phyloP scores from a whole-genome alignment of 92 coral and sea anemone species.

The Parazoanthus swiftii region DNA sequence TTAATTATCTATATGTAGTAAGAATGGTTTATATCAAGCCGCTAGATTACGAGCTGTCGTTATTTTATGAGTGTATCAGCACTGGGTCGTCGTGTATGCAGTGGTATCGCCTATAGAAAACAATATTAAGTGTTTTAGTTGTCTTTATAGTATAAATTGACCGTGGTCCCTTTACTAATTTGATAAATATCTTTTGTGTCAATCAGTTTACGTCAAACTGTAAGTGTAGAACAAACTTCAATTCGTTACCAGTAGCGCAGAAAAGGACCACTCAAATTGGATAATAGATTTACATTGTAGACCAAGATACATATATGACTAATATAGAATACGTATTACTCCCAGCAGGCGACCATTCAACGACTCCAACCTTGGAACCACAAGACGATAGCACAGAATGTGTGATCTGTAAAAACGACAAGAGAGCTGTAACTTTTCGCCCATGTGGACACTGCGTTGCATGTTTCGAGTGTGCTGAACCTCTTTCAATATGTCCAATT shows the following conservation, averaged over 20 bases:
- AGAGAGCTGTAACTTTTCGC: background rate
- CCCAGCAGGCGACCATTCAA: background rate
- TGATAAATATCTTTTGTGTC: too few species aligned
- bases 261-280: background rate
- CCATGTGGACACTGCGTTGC: background rate
- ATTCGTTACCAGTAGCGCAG: background rate
- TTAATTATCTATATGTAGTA: too few species aligned
- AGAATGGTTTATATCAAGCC: too few species aligned
- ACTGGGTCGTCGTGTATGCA: too few species aligned
- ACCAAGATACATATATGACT: background rate
- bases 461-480: background rate
- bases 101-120: too few species aligned
- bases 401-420: background rate
- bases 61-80: too few species aligned
- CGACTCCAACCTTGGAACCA: background rate
- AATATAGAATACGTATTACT: background rate
- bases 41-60: too few species aligned
- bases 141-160: too few species aligned
- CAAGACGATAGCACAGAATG: background rate
- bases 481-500: background rate
- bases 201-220: too few species aligned
- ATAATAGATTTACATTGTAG: background rate
- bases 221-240: too few species aligned
- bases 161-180: too few species aligned
- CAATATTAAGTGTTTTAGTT: too few species aligned